These are phyloP conservation scores for Odontesthes bonariensis DNA, from an alignment of 2,113 vertebrate species.

Conservation along the genomic window DNA sequence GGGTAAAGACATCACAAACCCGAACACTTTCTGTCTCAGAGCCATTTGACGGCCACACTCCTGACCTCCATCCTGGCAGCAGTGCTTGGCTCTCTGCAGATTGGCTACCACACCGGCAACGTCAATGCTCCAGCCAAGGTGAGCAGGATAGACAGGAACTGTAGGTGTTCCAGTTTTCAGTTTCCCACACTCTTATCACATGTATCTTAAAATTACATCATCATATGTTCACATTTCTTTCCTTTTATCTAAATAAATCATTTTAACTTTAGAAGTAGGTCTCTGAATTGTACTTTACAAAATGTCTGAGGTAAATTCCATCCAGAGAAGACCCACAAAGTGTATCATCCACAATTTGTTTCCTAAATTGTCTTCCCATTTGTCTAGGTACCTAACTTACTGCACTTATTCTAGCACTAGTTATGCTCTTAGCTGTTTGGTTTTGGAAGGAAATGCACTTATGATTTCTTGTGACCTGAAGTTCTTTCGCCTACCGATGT, in stretches of 20 bases:
- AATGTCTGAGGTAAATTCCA: no score
- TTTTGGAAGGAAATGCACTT: no score
- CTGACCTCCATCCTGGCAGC: conserved; percentile 73
- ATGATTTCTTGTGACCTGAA: no score
- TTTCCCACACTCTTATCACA: background rate
- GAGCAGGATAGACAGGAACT: conserved; percentile 40
- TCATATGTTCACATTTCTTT: background rate
- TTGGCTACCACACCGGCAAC: conserved; percentile 82
- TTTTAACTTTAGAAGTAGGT: background rate
- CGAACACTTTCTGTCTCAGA: conserved; percentile 44
- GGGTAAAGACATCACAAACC: background rate
- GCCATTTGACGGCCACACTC: conserved; percentile 73
- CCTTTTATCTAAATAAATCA: background rate
- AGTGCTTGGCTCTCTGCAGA: conserved; percentile 79
- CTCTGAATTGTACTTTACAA: no score
- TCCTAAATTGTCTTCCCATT: no score
- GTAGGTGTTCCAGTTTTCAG: background rate
- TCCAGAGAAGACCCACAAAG: no score
- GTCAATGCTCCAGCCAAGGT: conserved; percentile 84
- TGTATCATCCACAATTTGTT: no score
- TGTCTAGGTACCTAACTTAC: no score
- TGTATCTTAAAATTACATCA: no score
- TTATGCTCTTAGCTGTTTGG: no score
- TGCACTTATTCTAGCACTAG: no score
- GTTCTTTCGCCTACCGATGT: no score